Evolutionary conservation across 2,888 invertebrate species (phyloP).

Genomic region (Synanthedon vespiformis): DNA sequence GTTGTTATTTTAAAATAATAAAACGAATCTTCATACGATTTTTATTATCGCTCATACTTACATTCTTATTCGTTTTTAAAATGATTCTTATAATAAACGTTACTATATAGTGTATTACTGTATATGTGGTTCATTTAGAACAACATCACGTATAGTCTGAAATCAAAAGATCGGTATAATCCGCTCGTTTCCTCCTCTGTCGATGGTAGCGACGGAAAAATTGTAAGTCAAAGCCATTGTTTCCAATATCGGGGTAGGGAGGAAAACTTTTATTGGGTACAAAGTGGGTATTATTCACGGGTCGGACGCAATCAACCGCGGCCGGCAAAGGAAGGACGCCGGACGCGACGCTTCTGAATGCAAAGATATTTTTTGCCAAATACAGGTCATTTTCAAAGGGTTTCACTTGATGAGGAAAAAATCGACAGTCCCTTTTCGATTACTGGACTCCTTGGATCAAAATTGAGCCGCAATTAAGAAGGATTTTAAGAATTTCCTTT

Average conservation of each 20-base stretch:
- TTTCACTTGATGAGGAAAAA: slow-evolving; percentile 50
- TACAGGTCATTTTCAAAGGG: slow-evolving; percentile 62
- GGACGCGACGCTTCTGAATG: slow-evolving; percentile 61
- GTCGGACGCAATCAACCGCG: slow-evolving; percentile 54
- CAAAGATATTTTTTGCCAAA: slow-evolving; percentile 64
- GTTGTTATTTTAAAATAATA: too few relatives aligned
- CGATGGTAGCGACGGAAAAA: slow-evolving; percentile 42
- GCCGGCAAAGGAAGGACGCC: slow-evolving; percentile 32
- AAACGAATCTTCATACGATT: too few relatives aligned
- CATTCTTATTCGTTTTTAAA: too few relatives aligned
- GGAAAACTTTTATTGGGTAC: slow-evolving; percentile 65
- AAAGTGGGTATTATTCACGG: slow-evolving; percentile 66
- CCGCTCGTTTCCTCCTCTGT: slow-evolving; percentile 34
- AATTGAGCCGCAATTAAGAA: slow-evolving; percentile 52
- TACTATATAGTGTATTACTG: too few relatives aligned
- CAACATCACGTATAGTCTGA: slow-evolving; percentile 55
- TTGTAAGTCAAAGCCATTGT: slow-evolving; percentile 64
- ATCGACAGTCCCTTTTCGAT: slow-evolving; percentile 53
- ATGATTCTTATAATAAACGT: too few relatives aligned
- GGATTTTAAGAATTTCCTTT: slow-evolving; percentile 30
- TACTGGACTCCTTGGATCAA: slow-evolving; percentile 48
- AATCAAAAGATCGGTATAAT: slow-evolving; percentile 61
- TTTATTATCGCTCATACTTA: too few relatives aligned
- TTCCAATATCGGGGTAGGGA: slow-evolving; percentile 56
- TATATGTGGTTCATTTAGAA: slow-evolving; percentile 33